Base-by-base conservation (phyloP, 2,797 vertebrate species). In the Crax fasciolata region DNA sequence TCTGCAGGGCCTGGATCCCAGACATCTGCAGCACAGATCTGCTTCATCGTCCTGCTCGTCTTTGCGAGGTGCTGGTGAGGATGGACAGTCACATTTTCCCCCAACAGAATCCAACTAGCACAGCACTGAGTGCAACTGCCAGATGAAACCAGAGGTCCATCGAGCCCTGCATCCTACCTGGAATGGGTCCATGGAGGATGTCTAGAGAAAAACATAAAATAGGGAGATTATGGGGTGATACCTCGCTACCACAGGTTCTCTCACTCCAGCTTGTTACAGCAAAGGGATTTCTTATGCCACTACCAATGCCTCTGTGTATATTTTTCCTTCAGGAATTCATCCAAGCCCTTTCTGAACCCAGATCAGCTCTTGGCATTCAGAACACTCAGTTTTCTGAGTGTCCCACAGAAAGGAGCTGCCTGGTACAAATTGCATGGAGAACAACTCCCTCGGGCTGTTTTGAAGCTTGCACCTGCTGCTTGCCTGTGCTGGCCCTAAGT, bases 271-370 rank as follows among this genome's bases (percentile, higher is more conserved):
- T 71, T 74, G 84, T 48, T 24, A 35, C 43, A 72, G 58, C 62
- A 48, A 65, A 35, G 1, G 7, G 15, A 32, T 75, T 91, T 82
- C 43, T 75, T 12, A 14, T 55, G 38, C 46, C 4, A 5, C 14
- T 0, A 0, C n/a, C 0, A 4, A 11, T 28, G 35, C 30, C 55
- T 67, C 39, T 25, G 55, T 46, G 61, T 49, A 61, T 0, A 0
- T 46, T 85, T 32, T 87, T 71, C 55, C 52, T 57, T 61, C 0
- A 0, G 48, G 41, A 93, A 89, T 61, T 76, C 52, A 91, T 32
- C 27, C 0, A 3, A 93, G 44, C 20, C 75, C 49, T 58, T 80
- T 91, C 57, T 91, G 84, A 91, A 51, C 21, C 30, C 78, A 74
- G 55, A 30, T 9, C 52, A 58, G 28, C 65, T 70, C 25, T 21